Conservation (phyloP, 1,140 invertebrate genomes). For the Coptotermes formosanus region DNA sequence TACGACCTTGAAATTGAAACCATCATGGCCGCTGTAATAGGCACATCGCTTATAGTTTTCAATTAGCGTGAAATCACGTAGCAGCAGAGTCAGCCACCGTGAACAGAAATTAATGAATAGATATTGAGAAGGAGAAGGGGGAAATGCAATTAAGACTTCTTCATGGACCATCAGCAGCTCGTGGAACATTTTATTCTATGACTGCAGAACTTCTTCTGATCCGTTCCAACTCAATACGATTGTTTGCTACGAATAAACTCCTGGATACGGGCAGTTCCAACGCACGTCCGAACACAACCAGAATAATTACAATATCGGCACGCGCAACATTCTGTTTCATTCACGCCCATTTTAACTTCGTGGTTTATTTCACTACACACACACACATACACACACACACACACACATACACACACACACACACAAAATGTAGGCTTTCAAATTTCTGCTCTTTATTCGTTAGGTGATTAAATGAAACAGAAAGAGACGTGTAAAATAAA, state of each 20-base stretch:
- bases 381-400: no score
- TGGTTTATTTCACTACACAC: no score
- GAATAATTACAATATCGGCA: no score
- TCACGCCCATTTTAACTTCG: no score
- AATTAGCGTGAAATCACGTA: slow-evolving; percentile 16
- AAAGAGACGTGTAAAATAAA: no score
- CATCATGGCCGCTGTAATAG: background rate
- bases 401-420: no score
- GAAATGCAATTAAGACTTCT: background rate
- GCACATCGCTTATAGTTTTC: background rate
- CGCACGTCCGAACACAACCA: no score
- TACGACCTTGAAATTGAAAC: background rate
- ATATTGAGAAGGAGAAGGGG: background rate
- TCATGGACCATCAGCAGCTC: slow-evolving; percentile 13
- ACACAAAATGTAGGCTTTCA: no score
- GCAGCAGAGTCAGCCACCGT: background rate
- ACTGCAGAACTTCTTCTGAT: background rate
- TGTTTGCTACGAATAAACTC: background rate
- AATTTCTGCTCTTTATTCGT: no score
- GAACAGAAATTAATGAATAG: background rate
- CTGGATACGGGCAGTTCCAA: background rate
- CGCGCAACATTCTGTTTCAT: no score
- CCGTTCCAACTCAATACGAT: background rate
- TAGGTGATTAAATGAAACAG: no score
- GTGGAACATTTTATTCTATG: slow-evolving; percentile 1